Conservation (phyloP, 2,888 invertebrate genomes). For the Alloplasta piceator region DNA sequence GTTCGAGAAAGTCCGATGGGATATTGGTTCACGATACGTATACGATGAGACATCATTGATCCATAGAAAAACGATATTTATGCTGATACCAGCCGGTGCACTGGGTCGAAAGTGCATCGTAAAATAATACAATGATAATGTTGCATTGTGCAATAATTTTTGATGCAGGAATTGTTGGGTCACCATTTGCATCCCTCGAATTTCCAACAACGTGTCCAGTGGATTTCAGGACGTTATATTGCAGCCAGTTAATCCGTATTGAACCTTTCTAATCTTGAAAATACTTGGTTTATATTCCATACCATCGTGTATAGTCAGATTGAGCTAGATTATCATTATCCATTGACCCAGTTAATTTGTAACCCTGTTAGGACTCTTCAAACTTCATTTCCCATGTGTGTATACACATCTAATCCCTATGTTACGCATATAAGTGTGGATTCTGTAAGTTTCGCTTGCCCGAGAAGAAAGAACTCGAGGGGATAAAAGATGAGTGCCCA, state of each 20-base stretch:
- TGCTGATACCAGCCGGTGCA: background rate
- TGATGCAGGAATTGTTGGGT: background rate
- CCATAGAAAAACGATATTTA: constrained; percentile 4
- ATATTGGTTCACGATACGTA: constrained; percentile 28
- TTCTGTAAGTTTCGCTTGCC: too few relatives aligned
- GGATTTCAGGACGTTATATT: too few relatives aligned
- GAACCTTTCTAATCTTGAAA: too few relatives aligned
- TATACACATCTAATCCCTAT: too few relatives aligned
- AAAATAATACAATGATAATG: background rate
- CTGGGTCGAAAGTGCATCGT: background rate
- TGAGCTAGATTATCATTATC: background rate
- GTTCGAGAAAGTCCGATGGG: constrained; percentile 13
- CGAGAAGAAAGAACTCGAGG: background rate
- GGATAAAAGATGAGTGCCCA: background rate
- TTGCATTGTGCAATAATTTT: background rate
- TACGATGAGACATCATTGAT: constrained; percentile 14
- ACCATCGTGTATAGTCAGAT: background rate
- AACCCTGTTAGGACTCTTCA: background rate
- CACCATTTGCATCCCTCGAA: background rate
- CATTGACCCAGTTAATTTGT: background rate
- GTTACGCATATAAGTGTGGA: too few relatives aligned
- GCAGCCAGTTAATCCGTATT: too few relatives aligned
- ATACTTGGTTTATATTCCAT: background rate
- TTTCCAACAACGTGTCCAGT: background rate
- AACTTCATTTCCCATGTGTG: background rate